phyloP scores from a whole-genome alignment of 64 coral and sea anemone genomes.

The Catalaphyllia jardinei region DNA sequence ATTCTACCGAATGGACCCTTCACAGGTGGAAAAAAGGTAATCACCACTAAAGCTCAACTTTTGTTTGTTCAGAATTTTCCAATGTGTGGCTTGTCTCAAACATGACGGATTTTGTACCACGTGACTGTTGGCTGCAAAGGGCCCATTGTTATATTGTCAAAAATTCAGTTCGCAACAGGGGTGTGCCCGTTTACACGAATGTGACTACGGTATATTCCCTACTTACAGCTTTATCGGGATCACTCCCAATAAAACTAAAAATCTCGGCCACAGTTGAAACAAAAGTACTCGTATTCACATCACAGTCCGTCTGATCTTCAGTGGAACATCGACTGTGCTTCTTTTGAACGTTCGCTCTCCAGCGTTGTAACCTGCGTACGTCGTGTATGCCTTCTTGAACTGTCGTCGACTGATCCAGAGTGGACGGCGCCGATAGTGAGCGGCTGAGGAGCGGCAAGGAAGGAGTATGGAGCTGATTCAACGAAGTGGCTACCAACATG shows the following conservation, averaged over 20 bases:
- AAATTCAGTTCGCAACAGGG: no score
- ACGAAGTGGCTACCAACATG: not conserved
- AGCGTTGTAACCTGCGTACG: constrained; percentile 76
- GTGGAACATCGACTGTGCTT: constrained; percentile 27
- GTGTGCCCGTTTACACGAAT: no score
- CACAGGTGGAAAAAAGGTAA: no score
- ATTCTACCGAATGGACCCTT: no score
- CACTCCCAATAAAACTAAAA: constrained; percentile 89
- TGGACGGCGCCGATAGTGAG: constrained; percentile 76
- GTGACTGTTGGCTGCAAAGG: no score
- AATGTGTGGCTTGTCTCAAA: no score
- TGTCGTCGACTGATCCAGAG: constrained; percentile 64
- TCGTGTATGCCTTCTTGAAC: constrained; percentile 87
- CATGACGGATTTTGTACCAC: no score
- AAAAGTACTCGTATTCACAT: constrained; percentile 44
- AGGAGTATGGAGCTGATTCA: constrained; percentile 2
- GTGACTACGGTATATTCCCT: no score
- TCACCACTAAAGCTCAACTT: no score
- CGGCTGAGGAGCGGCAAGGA: constrained; percentile 51
- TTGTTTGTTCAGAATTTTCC: no score
- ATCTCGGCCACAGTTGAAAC: constrained; percentile 82
- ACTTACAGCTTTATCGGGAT: constrained; percentile 85
- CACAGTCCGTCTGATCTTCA: constrained; percentile 5
- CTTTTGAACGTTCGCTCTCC: constrained; percentile 84
- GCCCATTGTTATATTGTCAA: no score